phyloP scores from a whole-genome alignment of 1,140 invertebrate genomes.

The Halotydeus destructor region DNA sequence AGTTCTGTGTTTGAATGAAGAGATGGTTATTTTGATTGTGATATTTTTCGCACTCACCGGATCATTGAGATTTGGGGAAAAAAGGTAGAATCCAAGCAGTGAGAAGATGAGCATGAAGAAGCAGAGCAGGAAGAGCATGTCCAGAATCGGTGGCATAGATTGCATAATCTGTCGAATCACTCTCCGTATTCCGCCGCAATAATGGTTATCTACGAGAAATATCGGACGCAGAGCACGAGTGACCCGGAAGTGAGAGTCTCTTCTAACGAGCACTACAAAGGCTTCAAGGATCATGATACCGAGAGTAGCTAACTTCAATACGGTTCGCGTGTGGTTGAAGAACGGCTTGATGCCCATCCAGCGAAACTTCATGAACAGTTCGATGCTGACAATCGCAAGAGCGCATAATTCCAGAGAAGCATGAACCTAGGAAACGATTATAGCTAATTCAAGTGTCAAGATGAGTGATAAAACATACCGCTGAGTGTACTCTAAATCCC shows the following conservation, averaged over 20 bases:
- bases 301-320: slow-evolving; percentile 56
- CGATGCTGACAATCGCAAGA: slow-evolving; percentile 48
- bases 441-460: slow-evolving; percentile 1
- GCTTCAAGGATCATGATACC: slow-evolving; percentile 66
- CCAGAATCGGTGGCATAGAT: slow-evolving; percentile 64
- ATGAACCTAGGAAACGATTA: slow-evolving; percentile 28
- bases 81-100: slow-evolving; percentile 53
- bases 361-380: slow-evolving; percentile 53
- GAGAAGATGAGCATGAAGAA: slow-evolving; percentile 71
- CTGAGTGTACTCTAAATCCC: slow-evolving; percentile 35
- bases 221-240: slow-evolving; percentile 68
- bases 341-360: slow-evolving; percentile 70
- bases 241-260: slow-evolving; percentile 64
- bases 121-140: slow-evolving; percentile 60
- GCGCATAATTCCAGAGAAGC: slow-evolving; percentile 60
- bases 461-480: slow-evolving; percentile 16
- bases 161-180: slow-evolving; percentile 39
- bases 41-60: slow-evolving; percentile 24
- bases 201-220: slow-evolving; percentile 66
- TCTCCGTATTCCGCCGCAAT: slow-evolving; percentile 40
- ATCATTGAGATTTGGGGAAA: slow-evolving; percentile 41
- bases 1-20: slow-evolving; percentile 28
- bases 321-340: slow-evolving; percentile 56
- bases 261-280: slow-evolving; percentile 51
- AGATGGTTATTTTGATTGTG: not conserved